Conservation (phyloP, 2,888 invertebrate species). For the Maniola hyperantus region DNA sequence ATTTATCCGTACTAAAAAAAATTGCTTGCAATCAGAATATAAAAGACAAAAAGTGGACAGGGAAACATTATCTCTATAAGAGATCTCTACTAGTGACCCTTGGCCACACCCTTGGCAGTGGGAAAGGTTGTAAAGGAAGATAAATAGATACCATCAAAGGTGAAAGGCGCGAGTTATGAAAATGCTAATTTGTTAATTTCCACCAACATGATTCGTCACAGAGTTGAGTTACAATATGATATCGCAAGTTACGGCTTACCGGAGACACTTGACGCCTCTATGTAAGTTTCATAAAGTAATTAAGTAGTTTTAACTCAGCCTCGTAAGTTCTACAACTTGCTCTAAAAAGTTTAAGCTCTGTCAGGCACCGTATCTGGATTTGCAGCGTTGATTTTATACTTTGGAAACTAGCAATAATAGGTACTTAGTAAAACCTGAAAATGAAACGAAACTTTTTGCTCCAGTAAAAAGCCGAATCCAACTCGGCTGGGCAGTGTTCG, state of each 20-base stretch:
- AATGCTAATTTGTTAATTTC: neutral
- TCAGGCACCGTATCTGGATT: neutral
- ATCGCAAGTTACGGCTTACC: constrained; percentile 11
- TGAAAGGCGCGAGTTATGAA: neutral
- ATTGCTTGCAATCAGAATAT: too few species aligned
- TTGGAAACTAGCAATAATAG: too few species aligned
- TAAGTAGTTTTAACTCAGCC: constrained; percentile 14
- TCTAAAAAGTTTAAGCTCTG: constrained; percentile 6
- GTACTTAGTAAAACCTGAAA: too few species aligned
- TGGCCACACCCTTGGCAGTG: too few species aligned
- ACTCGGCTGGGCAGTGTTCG: too few species aligned
- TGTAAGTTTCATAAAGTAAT: constrained; percentile 15
- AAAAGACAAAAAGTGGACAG: too few species aligned
- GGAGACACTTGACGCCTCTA: constrained; percentile 10
- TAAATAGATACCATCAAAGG: too few species aligned
- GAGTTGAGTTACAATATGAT: constrained; percentile 10
- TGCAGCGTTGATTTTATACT: neutral
- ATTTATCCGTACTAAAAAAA: too few species aligned
- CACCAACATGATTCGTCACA: constrained; percentile 4
- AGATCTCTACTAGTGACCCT: too few species aligned
- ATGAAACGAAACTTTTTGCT: neutral
- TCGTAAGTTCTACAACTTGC: neutral
- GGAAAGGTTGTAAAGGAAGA: too few species aligned
- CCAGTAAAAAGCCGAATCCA: too few species aligned
- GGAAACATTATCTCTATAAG: too few species aligned